Conservation (phyloP, 2,113 vertebrate species). For the Tyrannus savana region DNA sequence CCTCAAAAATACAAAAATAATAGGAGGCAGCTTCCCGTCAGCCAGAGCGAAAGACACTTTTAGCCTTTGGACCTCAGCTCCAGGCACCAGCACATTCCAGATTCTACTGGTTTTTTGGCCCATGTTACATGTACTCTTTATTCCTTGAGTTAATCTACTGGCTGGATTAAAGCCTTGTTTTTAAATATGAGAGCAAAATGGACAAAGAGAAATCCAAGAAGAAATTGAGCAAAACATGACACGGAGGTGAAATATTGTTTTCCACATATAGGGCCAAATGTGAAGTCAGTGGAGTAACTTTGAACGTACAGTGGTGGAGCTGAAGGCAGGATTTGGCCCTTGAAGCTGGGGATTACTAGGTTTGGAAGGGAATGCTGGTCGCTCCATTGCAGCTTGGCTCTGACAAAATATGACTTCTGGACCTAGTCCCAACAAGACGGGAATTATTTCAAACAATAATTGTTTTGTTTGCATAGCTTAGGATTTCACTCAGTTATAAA, state of each 20-base stretch:
- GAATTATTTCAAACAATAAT: constrained; percentile 57
- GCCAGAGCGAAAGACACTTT: not conserved
- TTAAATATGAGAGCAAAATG: constrained; percentile 18
- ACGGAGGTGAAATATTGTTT: constrained; percentile 51
- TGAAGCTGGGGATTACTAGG: not conserved
- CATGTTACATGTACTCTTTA: not conserved
- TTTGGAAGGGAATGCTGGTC: not conserved
- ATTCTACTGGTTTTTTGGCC: not conserved
- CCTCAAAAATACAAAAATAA: not conserved
- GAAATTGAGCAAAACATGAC: constrained; percentile 34
- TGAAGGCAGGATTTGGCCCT: constrained; percentile 33
- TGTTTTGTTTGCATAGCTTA: constrained; percentile 1
- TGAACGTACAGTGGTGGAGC: not conserved
- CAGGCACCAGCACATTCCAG: constrained; percentile 6
- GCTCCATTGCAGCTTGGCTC: constrained; percentile 1
- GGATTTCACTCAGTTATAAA: constrained; percentile 38
- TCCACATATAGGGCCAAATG: constrained; percentile 48
- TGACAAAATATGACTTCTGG: constrained; percentile 43
- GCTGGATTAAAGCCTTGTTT: not conserved
- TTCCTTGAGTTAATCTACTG: constrained; percentile 2
- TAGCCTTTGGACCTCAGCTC: not conserved
- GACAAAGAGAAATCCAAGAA: constrained; percentile 41
- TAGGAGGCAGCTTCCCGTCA: not conserved
- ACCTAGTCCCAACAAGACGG: not conserved
- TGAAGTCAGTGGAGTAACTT: constrained; percentile 44